phyloP scores from a whole-genome alignment of 2,797 vertebrate genomes.

The Premnoplex brunnescens region DNA sequence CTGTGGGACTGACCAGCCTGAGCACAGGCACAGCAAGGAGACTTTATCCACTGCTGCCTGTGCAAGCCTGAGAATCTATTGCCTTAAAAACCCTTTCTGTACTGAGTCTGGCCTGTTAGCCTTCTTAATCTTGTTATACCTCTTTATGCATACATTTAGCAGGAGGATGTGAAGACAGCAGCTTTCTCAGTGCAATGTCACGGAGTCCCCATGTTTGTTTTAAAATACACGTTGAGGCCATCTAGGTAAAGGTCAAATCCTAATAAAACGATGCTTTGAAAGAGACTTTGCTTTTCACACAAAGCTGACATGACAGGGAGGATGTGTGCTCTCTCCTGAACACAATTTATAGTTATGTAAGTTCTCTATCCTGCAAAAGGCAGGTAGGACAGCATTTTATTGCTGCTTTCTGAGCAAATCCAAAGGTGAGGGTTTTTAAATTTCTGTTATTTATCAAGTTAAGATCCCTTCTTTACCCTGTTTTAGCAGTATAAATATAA shows the following conservation, averaged over 20 bases:
- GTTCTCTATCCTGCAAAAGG: neutral
- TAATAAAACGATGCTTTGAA: neutral
- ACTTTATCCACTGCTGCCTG: neutral
- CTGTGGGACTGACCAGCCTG: neutral
- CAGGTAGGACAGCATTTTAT: neutral
- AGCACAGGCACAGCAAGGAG: neutral
- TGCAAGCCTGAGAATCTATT: neutral
- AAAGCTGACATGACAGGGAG: neutral
- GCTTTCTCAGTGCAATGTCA: neutral
- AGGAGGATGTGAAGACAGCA: neutral
- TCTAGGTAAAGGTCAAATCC: neutral
- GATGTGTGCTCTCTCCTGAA: neutral
- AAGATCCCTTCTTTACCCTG: neutral
- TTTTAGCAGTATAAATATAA: neutral
- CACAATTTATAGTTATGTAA: neutral
- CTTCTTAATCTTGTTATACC: neutral
- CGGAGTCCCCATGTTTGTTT: neutral
- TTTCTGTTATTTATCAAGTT: neutral
- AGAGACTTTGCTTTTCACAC: neutral
- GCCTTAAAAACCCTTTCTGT: neutral
- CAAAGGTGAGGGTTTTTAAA: neutral
- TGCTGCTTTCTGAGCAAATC: neutral
- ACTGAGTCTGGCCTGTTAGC: neutral
- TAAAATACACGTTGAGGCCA: neutral
- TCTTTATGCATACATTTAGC: neutral